phyloP scores from a whole-genome alignment of 30 jellyfish, hydroid and myxozoan species.

The Mastigias papua region DNA sequence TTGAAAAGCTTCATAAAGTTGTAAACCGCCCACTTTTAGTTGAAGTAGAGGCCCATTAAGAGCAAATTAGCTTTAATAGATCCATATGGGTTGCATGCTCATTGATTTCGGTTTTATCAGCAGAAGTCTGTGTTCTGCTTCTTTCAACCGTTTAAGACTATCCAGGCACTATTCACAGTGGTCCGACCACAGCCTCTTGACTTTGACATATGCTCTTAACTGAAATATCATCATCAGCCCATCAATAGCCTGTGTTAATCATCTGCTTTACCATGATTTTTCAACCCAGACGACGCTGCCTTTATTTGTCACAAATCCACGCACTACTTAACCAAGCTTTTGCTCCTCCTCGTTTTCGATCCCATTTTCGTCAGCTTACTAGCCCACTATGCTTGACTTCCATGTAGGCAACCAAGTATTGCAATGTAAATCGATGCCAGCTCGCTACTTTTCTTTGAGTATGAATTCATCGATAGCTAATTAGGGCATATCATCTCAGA shows the following conservation, averaged over 20 bases:
- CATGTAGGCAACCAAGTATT: not conserved
- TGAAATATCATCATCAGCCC: slow-evolving; percentile 36
- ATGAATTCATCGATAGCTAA: no score
- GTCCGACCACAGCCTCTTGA: slow-evolving; percentile 70
- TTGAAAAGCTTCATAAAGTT: not conserved
- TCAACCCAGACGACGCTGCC: not conserved
- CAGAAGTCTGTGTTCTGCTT: slow-evolving; percentile 11
- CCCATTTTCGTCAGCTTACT: slow-evolving; percentile 4
- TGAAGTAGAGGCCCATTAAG: slow-evolving; percentile 41
- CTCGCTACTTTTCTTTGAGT: no score
- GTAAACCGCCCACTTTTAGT: slow-evolving; percentile 47
- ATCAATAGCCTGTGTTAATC: slow-evolving; percentile 16
- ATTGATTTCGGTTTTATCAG: not conserved
- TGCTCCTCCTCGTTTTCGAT: slow-evolving; percentile 35
- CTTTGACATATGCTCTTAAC: slow-evolving; percentile 63
- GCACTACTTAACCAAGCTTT: slow-evolving; percentile 7
- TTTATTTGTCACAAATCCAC: slow-evolving; percentile 21
- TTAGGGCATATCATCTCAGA: no score
- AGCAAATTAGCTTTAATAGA: not conserved
- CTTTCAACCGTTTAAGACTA: slow-evolving; percentile 36
- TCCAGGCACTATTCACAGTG: slow-evolving; percentile 32
- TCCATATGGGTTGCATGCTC: slow-evolving; percentile 30
- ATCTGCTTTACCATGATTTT: slow-evolving; percentile 4
- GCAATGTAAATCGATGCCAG: no score
- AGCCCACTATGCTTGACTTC: not conserved